phyloP scores from a whole-genome alignment of 2,888 invertebrate species.

The Diploptera punctata region DNA sequence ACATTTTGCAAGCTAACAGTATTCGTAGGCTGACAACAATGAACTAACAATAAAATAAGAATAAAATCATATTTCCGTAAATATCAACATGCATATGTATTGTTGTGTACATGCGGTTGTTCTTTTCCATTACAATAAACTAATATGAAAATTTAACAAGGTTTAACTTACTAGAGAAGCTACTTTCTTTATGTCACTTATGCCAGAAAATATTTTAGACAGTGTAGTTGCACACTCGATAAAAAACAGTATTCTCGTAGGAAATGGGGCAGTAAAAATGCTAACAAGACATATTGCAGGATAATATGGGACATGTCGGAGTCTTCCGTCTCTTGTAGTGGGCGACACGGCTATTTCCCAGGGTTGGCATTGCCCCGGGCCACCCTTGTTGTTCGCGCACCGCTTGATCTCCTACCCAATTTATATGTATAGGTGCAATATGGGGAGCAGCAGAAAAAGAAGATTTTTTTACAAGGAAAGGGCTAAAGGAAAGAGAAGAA shows the following conservation, averaged over 20 bases:
- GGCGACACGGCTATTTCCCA: conserved; percentile 4
- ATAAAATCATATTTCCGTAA: no score
- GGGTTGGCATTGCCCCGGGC: conserved; percentile 9
- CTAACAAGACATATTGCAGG: conserved; percentile 32
- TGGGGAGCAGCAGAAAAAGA: conserved; percentile 1
- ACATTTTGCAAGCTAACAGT: no score
- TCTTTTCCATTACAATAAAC: no score
- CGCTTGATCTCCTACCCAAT: conserved; percentile 11
- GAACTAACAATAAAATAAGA: no score
- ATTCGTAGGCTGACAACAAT: no score
- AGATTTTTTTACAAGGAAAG: conserved; percentile 10
- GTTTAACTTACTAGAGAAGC: no score
- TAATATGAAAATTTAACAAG: no score
- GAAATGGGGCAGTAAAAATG: conserved; percentile 28
- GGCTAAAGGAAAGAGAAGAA: not conserved
- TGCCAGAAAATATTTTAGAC: not conserved
- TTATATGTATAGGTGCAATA: conserved; percentile 31
- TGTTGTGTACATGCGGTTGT: no score
- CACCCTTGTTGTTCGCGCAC: not conserved
- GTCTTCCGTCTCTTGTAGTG: conserved; percentile 10
- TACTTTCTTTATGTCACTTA: no score
- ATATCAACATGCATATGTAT: no score
- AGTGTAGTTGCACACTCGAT: not conserved
- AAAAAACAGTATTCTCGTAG: conserved; percentile 15
- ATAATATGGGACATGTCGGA: conserved; percentile 5